Conservation (phyloP, 2,797 vertebrate genomes). For the Danio aesculapii region DNA sequence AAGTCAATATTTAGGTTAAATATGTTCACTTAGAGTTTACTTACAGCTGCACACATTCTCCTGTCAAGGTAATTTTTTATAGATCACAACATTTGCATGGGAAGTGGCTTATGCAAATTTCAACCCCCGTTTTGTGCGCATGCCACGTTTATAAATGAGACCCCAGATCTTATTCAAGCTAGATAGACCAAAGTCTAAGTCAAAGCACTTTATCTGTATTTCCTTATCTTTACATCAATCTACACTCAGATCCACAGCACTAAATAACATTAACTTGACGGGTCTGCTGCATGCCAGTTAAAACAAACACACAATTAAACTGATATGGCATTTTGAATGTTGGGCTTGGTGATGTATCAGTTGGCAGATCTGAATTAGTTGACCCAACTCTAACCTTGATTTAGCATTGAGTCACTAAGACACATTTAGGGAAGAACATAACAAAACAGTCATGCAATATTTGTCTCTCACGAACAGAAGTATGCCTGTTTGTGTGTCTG, state of each 20-base stretch:
- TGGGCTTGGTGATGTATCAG: conserved; percentile 7
- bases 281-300: neutral
- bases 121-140: no score
- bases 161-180: neutral
- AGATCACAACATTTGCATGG: no score
- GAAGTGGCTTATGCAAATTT: no score
- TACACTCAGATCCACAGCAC: neutral
- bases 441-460: conserved; percentile 7
- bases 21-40: no score
- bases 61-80: no score
- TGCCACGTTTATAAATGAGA: no score
- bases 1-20: no score
- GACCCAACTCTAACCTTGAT: conserved; percentile 21
- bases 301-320: neutral
- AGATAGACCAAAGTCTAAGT: neutral
- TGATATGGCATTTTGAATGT: conserved; percentile 19
- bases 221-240: neutral
- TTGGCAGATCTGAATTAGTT: conserved; percentile 15
- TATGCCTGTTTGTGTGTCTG: neutral
- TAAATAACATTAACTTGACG: conserved; percentile 4
- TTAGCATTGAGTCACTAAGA: conserved; percentile 8
- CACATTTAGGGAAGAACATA: conserved; percentile 38
- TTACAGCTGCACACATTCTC: no score
- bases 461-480: neutral
- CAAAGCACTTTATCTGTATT: neutral